Evolutionary conservation across 2,113 vertebrate genomes (phyloP).

Genomic region (Amphiprion percula): DNA sequence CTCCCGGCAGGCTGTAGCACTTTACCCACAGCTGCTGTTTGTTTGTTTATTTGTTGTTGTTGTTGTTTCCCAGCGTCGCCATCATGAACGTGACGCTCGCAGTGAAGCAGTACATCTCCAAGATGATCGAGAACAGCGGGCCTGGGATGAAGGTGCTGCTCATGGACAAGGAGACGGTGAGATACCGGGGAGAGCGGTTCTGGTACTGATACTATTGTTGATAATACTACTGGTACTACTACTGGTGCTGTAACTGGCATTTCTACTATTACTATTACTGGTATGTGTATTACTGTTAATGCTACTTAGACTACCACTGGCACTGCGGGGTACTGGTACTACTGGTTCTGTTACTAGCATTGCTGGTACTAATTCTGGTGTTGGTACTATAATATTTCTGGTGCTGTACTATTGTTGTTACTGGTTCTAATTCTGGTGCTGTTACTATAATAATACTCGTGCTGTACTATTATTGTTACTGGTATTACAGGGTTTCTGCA

Average conservation of each 20-base stretch:
- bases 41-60: neutral
- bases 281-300: too few species aligned
- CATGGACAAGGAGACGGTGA: conserved; percentile 97
- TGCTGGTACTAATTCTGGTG: neutral
- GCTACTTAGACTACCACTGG: too few species aligned
- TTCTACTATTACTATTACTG: too few species aligned
- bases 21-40: neutral
- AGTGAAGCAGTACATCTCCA: conserved; percentile 94
- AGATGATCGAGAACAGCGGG: conserved; percentile 97
- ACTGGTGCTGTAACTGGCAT: too few species aligned
- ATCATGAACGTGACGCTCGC: conserved; percentile 95
- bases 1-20: too few species aligned
- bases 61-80: conserved; percentile 14
- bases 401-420: neutral
- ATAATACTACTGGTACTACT: neutral
- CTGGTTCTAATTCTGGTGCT: too few species aligned
- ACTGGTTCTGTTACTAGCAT: neutral
- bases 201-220: too few species aligned
- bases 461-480: neutral
- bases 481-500: too few species aligned
- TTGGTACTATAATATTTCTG: too few species aligned
- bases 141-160: conserved; percentile 97
- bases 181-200: neutral
- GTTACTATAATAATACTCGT: too few species aligned
- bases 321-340: too few species aligned